Conservation (phyloP, 2,797 vertebrate species). For the Leptatherina wallacei region DNA sequence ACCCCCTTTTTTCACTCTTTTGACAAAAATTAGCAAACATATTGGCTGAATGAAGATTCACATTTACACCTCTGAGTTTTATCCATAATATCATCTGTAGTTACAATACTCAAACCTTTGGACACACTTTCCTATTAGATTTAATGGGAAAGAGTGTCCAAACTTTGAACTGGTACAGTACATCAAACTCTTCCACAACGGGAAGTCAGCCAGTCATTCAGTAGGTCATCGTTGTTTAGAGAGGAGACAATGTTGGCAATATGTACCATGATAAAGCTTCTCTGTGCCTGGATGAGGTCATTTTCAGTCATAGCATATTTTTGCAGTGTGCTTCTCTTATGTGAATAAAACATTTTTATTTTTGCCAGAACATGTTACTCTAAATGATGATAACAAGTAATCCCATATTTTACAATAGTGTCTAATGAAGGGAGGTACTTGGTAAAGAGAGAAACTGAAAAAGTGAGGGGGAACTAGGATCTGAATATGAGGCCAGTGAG, state of each 20-base stretch:
- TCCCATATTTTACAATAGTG: not conserved
- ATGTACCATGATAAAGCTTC: too few relatives aligned
- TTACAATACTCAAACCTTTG: not conserved
- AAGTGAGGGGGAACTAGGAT: conserved; percentile 64
- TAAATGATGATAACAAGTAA: conserved; percentile 18
- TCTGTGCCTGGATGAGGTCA: too few relatives aligned
- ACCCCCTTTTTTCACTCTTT: not conserved
- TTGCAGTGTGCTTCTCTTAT: conserved; percentile 12
- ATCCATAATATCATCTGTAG: too few relatives aligned
- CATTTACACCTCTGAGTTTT: not conserved
- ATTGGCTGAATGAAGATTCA: too few relatives aligned
- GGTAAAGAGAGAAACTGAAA: conserved; percentile 48
- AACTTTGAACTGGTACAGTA: too few relatives aligned
- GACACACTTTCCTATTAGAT: not conserved
- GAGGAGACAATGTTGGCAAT: not conserved
- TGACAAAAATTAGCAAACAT: not conserved
- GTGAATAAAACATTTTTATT: conserved; percentile 15
- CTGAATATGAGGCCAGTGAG: conserved; percentile 48
- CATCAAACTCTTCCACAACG: not conserved
- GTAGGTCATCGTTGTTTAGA: conserved; percentile 33
- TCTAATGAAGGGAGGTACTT: conserved; percentile 21
- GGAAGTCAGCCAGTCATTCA: conserved; percentile 19
- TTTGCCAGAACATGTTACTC: conserved; percentile 8
- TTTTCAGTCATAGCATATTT: too few relatives aligned
- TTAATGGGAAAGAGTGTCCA: not conserved